Base-by-base conservation (phyloP, 2,113 vertebrate species). In the Alethe diademata region DNA sequence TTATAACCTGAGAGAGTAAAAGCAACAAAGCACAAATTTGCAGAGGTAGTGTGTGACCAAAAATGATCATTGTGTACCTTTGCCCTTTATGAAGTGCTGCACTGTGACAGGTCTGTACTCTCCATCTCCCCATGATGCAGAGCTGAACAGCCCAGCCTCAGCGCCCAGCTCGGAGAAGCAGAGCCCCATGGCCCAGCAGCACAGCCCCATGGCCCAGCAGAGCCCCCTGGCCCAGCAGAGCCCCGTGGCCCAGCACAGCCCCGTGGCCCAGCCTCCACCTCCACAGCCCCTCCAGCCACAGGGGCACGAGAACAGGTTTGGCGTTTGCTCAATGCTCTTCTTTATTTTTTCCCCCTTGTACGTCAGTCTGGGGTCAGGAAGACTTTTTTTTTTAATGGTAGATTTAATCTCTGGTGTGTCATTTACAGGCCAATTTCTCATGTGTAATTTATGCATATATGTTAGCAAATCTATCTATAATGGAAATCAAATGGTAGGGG, bases 141-240 rank as follows among this genome's bases (percentile, higher is more conserved):
- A 99, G 96, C 96, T 98, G 90, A 99, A 98, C 97, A 99, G 99
- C 88, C 99, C 99, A 9, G 97, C 99, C 7, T 99, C 99, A 0
- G 99, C 98, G 2, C 98, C 99, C 89, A 98, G 98, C 97, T 99
- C 99, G 0, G 99, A 99, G 97, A 99, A 99, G 96, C 99, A 99
- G 97, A 99, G 99, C 96, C 99, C 99, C 54, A 88, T 99, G 98
- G 98, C 99, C 42, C 99, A 99, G 93, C 99, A 98, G 96, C 98
- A 98, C 97, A 99, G 98, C 88, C 98, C 98, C 12, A 84, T 98
- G 95, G 94, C 96, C 82, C 98, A 98, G 86, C 98, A 98, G 91
- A 99, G 98, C 26, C 98, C 98, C 11, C 96, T 98, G 95, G 94
- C 95, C 0, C 98, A 98, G 86, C 98, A 98, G 88, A 98, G 97